Conservation (phyloP, 2,888 invertebrate species). For the Hedychridium roseum region DNA sequence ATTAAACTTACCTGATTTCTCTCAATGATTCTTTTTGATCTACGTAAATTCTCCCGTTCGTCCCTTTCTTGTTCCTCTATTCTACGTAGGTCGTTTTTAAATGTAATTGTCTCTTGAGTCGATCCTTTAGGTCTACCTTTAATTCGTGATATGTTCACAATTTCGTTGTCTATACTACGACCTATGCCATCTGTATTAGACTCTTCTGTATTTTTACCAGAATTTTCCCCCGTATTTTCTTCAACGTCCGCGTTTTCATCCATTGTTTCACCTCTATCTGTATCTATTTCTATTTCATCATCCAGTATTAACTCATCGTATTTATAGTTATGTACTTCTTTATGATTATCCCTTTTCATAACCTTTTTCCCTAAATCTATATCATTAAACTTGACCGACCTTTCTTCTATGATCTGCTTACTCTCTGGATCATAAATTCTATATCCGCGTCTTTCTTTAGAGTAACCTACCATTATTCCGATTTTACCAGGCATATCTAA, state of each 20-base stretch:
- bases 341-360: background rate
- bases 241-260: no score
- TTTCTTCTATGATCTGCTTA: background rate
- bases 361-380: no score
- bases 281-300: background rate
- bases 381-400: background rate
- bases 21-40: no score
- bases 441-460: no score
- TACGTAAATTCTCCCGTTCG: no score
- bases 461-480: no score
- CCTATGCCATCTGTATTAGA: no score
- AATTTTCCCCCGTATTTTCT: no score
- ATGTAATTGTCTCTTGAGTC: background rate
- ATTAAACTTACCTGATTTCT: background rate
- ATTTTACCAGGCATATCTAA: no score
- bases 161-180: background rate
- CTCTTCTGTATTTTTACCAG: background rate
- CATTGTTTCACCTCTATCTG: no score
- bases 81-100: no score
- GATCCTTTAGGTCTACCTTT: slow-evolving; percentile 3
- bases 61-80: no score
- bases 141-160: background rate
- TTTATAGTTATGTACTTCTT: background rate
- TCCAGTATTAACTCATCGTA: background rate
- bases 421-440: background rate